Conservation (phyloP, 1,140 invertebrate genomes). For the Neodiprion lecontei region DNA sequence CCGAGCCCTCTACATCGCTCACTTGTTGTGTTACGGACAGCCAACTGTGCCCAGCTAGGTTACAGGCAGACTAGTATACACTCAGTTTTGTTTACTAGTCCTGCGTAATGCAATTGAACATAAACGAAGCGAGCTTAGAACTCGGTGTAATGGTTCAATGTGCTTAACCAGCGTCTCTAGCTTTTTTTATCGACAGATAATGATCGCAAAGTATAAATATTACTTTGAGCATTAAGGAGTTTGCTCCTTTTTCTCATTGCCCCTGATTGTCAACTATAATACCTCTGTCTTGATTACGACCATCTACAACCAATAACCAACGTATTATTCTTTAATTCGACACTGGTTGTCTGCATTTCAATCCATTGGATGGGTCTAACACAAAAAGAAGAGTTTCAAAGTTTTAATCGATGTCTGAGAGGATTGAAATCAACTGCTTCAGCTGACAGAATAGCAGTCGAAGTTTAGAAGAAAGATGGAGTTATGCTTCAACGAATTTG, state of each 20-base stretch:
- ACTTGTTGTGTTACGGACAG: constrained; percentile 24
- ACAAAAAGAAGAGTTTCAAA: no score
- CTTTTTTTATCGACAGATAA: not conserved
- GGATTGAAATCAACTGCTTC: no score
- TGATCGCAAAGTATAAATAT: not conserved
- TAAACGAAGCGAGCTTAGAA: not conserved
- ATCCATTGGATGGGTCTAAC: no score
- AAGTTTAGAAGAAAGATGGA: not conserved
- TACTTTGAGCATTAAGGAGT: no score
- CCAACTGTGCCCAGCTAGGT: constrained; percentile 15
- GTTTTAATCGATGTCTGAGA: no score
- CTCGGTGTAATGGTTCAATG: not conserved
- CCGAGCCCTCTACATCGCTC: constrained; percentile 47
- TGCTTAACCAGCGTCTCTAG: not conserved
- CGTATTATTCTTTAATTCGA: no score
- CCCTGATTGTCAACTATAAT: no score
- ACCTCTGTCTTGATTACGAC: no score
- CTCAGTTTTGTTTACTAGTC: not conserved
- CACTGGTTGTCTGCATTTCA: no score
- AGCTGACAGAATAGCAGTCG: no score
- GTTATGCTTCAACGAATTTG: not conserved
- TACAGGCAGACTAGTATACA: not conserved
- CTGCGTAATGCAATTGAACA: not conserved
- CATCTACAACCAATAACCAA: no score
- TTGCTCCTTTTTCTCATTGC: no score